A percentile compares a stretch with the other conserved stretches of the same genome.
Evolutionary conservation across 2,113 vertebrate genomes (phyloP).

Genomic region (Rhinolophus sinicus): DNA sequence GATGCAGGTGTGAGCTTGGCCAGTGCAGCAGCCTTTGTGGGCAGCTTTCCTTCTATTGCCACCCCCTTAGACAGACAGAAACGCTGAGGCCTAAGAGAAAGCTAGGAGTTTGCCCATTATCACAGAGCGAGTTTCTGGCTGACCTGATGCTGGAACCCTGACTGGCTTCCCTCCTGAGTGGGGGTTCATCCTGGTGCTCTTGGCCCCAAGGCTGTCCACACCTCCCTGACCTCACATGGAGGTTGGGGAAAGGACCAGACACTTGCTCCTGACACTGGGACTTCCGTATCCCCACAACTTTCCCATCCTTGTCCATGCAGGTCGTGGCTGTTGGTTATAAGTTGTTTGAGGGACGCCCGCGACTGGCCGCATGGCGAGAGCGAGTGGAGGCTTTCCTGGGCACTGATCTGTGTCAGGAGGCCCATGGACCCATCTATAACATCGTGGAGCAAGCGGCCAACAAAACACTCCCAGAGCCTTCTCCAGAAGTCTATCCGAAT

Average conservation of each 20-base stretch:
- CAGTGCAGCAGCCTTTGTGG: not conserved
- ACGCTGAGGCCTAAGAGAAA: not conserved
- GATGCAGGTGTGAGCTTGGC: constrained; percentile 8
- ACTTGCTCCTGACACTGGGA: not conserved
- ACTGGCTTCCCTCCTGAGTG: not conserved
- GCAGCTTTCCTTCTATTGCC: not conserved
- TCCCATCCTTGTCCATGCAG: not conserved
- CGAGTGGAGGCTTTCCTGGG: constrained; percentile 40
- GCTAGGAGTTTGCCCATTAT: not conserved
- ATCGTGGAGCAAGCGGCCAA: not conserved
- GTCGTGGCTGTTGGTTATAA: not conserved
- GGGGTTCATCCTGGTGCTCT: not conserved
- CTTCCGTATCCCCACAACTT: not conserved
- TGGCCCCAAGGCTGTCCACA: not conserved
- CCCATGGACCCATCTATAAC: rapidly evolving
- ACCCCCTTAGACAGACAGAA: not conserved
- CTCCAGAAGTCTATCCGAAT: rapidly evolving
- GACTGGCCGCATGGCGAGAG: not conserved
- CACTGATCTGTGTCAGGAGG: constrained; percentile 39
- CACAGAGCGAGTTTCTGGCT: not conserved
- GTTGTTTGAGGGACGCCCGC: not conserved
- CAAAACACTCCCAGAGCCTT: not conserved
- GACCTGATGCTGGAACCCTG: not conserved
- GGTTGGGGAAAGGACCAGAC: not conserved
- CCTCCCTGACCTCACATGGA: not conserved